Conservation (phyloP, 2,888 invertebrate species). For the Trachelus troglodyta region DNA sequence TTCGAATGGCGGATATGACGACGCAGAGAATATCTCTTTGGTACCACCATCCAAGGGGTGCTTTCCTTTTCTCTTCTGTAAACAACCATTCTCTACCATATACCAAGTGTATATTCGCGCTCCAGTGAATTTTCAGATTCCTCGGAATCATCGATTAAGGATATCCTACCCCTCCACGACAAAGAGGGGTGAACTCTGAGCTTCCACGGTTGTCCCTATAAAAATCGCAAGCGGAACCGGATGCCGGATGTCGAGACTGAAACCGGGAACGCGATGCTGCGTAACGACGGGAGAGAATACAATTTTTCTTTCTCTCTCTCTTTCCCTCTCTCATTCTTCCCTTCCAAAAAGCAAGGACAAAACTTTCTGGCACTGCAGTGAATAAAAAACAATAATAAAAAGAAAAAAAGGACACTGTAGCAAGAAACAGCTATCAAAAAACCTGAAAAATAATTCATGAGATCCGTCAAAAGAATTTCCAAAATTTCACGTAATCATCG, state of each 20-base stretch:
- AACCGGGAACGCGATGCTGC: conserved; percentile 13
- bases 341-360: conserved; percentile 2
- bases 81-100: conserved; percentile 22
- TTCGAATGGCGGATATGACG: conserved; percentile 54
- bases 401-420: conserved; percentile 5
- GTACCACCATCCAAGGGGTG: neutral
- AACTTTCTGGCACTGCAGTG: neutral
- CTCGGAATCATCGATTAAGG: conserved; percentile 52
- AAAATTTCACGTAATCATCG: neutral
- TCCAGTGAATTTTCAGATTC: conserved; percentile 61
- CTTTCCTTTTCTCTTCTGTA: conserved; percentile 22
- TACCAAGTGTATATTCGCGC: conserved; percentile 27
- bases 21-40: conserved; percentile 38
- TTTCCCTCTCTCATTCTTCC: neutral
- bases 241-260: conserved; percentile 50
- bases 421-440: neutral
- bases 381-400: neutral
- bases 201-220: conserved; percentile 31
- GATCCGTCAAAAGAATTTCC: neutral
- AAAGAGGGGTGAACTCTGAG: conserved; percentile 10
- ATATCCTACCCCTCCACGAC: neutral
- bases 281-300: conserved; percentile 13
- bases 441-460: neutral
- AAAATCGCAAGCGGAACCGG: conserved; percentile 59
- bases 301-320: conserved; percentile 8